Evolutionary conservation across 2,113 vertebrate species (phyloP).

Genomic region (Tachysurus fulvidraco): DNA sequence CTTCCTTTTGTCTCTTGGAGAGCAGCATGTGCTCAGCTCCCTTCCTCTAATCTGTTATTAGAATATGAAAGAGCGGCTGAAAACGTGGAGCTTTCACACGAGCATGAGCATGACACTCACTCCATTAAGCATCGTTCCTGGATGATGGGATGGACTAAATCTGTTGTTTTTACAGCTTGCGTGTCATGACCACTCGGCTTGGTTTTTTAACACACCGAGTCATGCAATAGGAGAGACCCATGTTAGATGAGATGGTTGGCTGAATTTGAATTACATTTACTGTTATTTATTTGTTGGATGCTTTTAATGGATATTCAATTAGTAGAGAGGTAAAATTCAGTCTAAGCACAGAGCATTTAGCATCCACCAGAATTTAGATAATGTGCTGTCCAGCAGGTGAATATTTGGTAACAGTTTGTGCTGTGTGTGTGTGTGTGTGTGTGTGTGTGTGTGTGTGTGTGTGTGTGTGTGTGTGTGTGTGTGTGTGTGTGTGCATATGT

Average conservation of each 20-base stretch:
- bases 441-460: background rate
- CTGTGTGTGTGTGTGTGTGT: no score
- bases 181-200: background rate
- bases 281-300: background rate
- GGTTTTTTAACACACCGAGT: background rate
- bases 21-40: background rate
- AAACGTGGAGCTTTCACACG: background rate
- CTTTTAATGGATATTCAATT: background rate
- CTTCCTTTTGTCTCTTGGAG: conserved; percentile 18
- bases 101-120: background rate
- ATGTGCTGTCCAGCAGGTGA: background rate
- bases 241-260: background rate
- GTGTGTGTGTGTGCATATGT: no score
- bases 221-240: background rate
- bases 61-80: conserved; percentile 40
- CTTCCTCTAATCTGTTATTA: conserved; percentile 25
- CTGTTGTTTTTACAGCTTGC: background rate
- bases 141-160: background rate
- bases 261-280: background rate
- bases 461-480: background rate
- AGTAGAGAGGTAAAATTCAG: background rate
- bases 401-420: background rate
- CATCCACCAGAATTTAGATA: background rate
- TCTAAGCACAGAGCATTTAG: background rate
- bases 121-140: background rate